Base-by-base conservation (phyloP, 2,888 invertebrate species). In the Hirtodrosophila trivittata region DNA sequence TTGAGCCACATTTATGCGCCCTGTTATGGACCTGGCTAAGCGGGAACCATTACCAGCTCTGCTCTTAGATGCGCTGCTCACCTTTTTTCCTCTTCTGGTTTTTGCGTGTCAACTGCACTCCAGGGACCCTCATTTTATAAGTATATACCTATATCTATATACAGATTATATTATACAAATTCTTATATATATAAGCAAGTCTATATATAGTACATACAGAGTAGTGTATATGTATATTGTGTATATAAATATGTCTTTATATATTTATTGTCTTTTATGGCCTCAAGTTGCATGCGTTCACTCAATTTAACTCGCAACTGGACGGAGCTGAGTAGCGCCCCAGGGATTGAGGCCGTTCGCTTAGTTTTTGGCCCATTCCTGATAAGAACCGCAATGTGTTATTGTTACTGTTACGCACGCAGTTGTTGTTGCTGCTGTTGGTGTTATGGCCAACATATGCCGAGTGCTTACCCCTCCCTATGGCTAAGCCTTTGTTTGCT, bases 211-310 rank as follows among this genome's bases (percentile, higher is more conserved):
- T n/a, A 33, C 13, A 21, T 10, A 18, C 63, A 50, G 52, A 13
- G 52, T 8, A 42, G 50, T 50, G 43, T 28, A 56, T 21, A 47
- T 46, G 30, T 33, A 18, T 38, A 16, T 46, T 37, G 3, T 16
- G 10, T 46, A 16, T 50, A 13, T 51, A 52, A 63, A 54, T 63
- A 58, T 58, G 32, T 49, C 30, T 51, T 28, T 21, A 57, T 47
- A 63, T 63, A 81, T 85, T 69, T 82, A 69, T 77, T 58, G 63
- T 62, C 54, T 50, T 62, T 39, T 38, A 38, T 66, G 54, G 63
- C 52, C 64, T 42, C 50, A 54, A 80, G 70, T 82, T 82, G 81
- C 85, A 74, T 78, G 78, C 52, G 67, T 71, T 65, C 63, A 62
- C 75, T 69, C 78, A 77, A 82, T 80, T 82, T 72, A 68, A 55